These are phyloP conservation scores for Austrolebias charrua DNA, from an alignment of 2,797 vertebrate species.

Conservation along the genomic window DNA sequence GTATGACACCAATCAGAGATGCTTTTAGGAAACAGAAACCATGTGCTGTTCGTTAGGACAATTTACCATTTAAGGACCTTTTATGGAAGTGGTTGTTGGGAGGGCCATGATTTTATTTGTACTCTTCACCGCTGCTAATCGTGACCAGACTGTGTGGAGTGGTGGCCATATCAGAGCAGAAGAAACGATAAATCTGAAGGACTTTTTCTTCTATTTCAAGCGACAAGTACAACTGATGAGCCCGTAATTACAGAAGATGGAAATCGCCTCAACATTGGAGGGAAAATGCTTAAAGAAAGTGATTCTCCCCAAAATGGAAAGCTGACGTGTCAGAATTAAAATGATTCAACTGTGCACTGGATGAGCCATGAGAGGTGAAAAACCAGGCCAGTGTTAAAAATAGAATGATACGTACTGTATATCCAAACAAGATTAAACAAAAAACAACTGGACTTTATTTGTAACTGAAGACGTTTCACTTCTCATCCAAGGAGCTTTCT, in stretches of 20 bases:
- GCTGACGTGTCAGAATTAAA: constrained; percentile 12
- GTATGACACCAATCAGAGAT: constrained; percentile 28
- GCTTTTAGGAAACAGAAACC: constrained; percentile 44
- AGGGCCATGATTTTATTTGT: constrained; percentile 25
- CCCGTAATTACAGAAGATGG: constrained; percentile 32
- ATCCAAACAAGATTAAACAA: background rate
- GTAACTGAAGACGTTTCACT: too few species aligned
- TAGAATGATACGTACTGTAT: background rate
- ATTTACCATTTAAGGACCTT: constrained; percentile 32
- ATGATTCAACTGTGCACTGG: constrained; percentile 20
- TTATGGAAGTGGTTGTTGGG: constrained; percentile 26
- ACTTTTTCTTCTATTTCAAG: constrained; percentile 24
- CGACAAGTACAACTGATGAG: constrained; percentile 58
- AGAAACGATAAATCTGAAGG: constrained; percentile 19
- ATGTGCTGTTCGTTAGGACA: constrained; percentile 44
- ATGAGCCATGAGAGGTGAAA: constrained; percentile 18
- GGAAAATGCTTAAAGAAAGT: constrained; percentile 18
- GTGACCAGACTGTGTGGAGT: constrained; percentile 27
- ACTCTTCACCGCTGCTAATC: constrained; percentile 26
- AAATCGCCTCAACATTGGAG: constrained; percentile 36
- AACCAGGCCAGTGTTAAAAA: constrained; percentile 11
- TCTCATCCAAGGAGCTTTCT: too few species aligned
- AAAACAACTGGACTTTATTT: too few species aligned
- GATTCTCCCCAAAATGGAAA: constrained; percentile 39
- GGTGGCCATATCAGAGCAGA: background rate